Conservation (phyloP, 2,113 vertebrate genomes). For the Leptodactylus fuscus region DNA sequence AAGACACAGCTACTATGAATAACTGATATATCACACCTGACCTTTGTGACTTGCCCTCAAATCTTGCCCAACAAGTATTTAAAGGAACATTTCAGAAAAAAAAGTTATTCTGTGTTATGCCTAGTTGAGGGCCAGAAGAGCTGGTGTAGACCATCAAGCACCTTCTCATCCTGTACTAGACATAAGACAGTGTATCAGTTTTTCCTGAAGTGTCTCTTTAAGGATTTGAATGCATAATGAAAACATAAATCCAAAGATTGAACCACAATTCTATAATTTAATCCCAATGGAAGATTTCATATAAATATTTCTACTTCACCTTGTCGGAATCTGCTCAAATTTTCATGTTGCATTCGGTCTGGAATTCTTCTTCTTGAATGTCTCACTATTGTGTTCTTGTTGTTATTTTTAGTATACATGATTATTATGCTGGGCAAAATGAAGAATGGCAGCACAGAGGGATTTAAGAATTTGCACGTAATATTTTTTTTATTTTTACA, state of each 20-base stretch:
- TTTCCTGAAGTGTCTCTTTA: not conserved
- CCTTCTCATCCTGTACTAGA: not conserved
- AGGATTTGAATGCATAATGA: slow-evolving; percentile 28
- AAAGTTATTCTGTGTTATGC: not conserved
- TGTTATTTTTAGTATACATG: slow-evolving; percentile 60
- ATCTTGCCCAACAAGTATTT: not conserved
- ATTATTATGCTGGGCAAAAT: slow-evolving; percentile 51
- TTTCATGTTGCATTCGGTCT: slow-evolving; percentile 36
- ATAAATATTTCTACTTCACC: not conserved
- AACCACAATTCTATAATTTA: not conserved
- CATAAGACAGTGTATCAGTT: not conserved
- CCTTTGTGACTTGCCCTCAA: slow-evolving; percentile 3
- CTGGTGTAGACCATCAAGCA: not conserved
- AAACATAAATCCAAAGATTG: not conserved
- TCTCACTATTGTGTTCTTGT: slow-evolving; percentile 58
- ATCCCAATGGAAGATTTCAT: not conserved
- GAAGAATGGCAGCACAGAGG: slow-evolving; percentile 58
- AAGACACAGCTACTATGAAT: not conserved
- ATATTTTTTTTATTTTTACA: slow-evolving; percentile 36
- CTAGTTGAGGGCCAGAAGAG: not conserved
- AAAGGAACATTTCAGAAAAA: not conserved
- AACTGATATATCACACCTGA: not conserved
- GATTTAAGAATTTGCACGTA: slow-evolving; percentile 55
- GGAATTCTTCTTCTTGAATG: slow-evolving; percentile 9
- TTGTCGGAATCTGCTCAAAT: not conserved